Percentiles rank a stretch among this genome's conserved stretches.
These are phyloP conservation scores for Hyaena hyaena DNA, from an alignment of 2,113 vertebrate genomes.

Conservation along the genomic window DNA sequence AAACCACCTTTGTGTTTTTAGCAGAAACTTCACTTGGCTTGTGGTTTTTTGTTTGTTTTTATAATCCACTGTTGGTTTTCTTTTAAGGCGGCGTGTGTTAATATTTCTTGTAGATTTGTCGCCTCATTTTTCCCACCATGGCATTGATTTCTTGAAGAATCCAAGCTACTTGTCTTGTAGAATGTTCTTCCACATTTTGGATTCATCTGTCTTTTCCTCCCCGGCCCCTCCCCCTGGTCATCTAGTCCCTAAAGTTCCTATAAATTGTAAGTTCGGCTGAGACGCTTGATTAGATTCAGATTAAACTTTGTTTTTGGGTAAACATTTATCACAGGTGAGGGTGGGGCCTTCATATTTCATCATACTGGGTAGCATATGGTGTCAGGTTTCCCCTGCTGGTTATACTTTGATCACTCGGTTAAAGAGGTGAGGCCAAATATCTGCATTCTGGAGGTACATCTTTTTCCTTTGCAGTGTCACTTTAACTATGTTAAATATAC, in stretches of 20 bases:
- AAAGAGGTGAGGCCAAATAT: not conserved
- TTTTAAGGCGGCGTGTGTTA: not conserved
- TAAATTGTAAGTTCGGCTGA: not conserved
- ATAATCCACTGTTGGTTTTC: not conserved
- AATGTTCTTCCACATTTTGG: not conserved
- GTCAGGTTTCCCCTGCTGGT: not conserved
- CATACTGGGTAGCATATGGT: not conserved
- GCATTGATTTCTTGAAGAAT: not conserved
- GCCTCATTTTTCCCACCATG: not conserved
- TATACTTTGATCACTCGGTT: not conserved
- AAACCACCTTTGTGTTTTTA: not conserved
- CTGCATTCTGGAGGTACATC: not conserved
- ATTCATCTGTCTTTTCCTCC: not conserved
- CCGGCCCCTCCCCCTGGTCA: not conserved
- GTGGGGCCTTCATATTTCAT: rapidly evolving
- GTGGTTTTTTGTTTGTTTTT: not conserved
- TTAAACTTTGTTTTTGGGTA: not conserved
- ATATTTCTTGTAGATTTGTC: not conserved
- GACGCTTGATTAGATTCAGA: not conserved
- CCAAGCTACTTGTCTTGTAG: not conserved
- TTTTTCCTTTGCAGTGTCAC: not conserved
- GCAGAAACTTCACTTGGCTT: not conserved
- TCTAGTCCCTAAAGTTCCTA: not conserved
- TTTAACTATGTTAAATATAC: not conserved
- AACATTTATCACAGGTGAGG: not conserved